Evolutionary conservation across 2,888 invertebrate species (phyloP).

Genomic region (Drosophila mayaguana): DNA sequence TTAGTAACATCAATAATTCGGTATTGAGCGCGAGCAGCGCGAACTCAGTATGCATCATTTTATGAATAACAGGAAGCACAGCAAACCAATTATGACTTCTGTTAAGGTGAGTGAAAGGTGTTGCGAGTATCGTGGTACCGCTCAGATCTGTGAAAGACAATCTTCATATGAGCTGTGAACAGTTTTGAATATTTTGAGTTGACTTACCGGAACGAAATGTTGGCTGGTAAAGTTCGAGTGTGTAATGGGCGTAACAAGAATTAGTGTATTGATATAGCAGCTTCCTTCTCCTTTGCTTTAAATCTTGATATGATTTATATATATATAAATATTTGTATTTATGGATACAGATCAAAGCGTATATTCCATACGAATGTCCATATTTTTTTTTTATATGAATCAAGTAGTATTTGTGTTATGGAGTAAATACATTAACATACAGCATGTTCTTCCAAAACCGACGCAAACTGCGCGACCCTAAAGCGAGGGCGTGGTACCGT

Average conservation of each 20-base stretch:
- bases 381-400: background rate
- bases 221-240: too few relatives aligned
- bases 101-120: background rate
- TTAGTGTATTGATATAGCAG: too few relatives aligned
- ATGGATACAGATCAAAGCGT: background rate
- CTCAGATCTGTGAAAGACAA: background rate
- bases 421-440: too few relatives aligned
- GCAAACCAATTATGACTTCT: background rate
- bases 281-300: background rate
- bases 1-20: background rate
- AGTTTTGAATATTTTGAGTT: too few relatives aligned
- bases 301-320: background rate
- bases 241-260: too few relatives aligned
- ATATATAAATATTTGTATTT: background rate
- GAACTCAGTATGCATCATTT: background rate
- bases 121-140: conserved; percentile 11
- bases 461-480: too few relatives aligned
- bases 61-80: background rate
- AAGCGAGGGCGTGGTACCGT: too few relatives aligned
- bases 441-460: too few relatives aligned
- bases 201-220: too few relatives aligned
- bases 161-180: too few relatives aligned
- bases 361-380: background rate
- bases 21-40: conserved; percentile 22
- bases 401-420: too few relatives aligned